A percentile compares a stretch with the other conserved stretches of the same genome.
Conservation (phyloP, 2,888 invertebrate genomes). For the Pseudococcus longispinus region DNA sequence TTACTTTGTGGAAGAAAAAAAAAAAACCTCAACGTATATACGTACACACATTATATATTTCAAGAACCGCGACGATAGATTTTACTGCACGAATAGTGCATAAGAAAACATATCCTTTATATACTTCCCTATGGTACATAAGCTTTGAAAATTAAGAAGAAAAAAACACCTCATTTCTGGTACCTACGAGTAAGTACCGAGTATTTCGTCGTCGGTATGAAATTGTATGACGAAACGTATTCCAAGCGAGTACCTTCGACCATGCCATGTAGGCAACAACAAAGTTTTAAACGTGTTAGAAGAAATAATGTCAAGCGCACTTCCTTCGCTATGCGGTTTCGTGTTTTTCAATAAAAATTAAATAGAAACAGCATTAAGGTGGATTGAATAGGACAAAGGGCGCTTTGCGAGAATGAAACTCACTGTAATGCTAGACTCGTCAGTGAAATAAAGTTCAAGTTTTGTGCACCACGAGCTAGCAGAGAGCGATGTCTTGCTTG, state of each 20-base stretch:
- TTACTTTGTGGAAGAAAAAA: not conserved
- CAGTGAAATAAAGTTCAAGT: not conserved
- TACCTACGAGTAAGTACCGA: too few species aligned
- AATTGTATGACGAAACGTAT: not conserved
- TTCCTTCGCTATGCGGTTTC: not conserved
- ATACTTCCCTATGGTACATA: not conserved
- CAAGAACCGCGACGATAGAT: slow-evolving; percentile 23
- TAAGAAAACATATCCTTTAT: slow-evolving; percentile 1
- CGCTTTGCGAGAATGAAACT: not conserved
- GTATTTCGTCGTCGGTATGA: not conserved
- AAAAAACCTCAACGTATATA: not conserved
- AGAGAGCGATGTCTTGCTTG: not conserved
- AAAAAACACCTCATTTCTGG: not conserved
- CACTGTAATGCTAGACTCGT: not conserved
- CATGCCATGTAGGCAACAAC: not conserved
- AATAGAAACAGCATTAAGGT: not conserved
- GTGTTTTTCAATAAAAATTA: slow-evolving; percentile 1
- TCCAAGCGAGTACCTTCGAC: not conserved
- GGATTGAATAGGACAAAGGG: slow-evolving; percentile 16
- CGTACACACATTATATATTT: slow-evolving; percentile 11
- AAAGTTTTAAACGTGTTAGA: slow-evolving; percentile 29
- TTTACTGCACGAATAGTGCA: not conserved
- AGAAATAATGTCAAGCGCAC: not conserved
- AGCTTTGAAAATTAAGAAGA: slow-evolving; percentile 8
- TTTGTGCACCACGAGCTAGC: not conserved